Base-by-base conservation (phyloP, 2,888 invertebrate genomes). In the Cerceris ruficornis region DNA sequence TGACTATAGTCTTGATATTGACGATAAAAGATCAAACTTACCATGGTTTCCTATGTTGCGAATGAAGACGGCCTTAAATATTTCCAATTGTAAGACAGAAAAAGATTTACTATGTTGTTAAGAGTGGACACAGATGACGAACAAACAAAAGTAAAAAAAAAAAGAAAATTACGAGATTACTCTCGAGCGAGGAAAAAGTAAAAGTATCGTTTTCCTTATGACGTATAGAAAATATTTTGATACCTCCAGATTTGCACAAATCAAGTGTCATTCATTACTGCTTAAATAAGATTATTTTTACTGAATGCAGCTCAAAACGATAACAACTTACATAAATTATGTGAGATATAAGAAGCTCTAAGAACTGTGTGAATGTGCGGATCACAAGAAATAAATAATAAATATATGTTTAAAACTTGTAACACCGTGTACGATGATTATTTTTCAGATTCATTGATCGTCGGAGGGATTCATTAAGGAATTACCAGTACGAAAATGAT, bases 221-320 rank as follows among this genome's bases (percentile, higher is more conserved):
- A 89, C 86, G 83, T 88, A 88, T 88, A 90, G 87, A 85, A 90
- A 85, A 91, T 92, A 92, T 92, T 92, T 92, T 92, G 90, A 90
- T 92, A 92, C 91, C 89, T 90, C 87, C 85, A 89, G 84, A 91
- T 89, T 89, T 89, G 90, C 90, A 91, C 88, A 89, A 89, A 86
- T 83, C 81, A 86, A 88, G 86, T 88, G 88, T 85, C 86, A 86
- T 87, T 87, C 83, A 87, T 86, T 87, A 87, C 84, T 79, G 87
- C 88, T 89, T 88, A 83, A 88, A 87, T 90, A 89, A 88, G 84
- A 87, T 91, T 88, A 91, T 91, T 89, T 88, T 89, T 91, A 89
- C 88, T 86, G 86, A 88, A 88, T 82, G 87, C 89, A 89, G 89
- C 90, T 90, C 89, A 88, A 89, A 86, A 87, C 84, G 73, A 86